Conservation (phyloP, 2,113 vertebrate species). For the Helogale parvula region DNA sequence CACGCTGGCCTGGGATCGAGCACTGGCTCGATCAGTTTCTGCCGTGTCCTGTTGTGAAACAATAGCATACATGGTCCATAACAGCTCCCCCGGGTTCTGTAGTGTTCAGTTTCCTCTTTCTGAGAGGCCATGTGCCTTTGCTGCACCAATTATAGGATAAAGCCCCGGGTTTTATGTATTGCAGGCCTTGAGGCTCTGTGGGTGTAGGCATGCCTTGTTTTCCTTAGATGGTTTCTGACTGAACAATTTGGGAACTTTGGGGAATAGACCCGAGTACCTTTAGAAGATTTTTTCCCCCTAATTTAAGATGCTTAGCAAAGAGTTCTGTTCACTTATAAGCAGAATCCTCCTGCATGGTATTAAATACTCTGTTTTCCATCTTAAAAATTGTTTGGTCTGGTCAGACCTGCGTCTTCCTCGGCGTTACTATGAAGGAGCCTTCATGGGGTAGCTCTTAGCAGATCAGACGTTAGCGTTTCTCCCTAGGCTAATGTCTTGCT, state of each 20-base stretch:
- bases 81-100: not conserved
- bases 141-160: constrained; percentile 8
- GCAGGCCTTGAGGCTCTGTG: not conserved
- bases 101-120: not conserved
- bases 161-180: constrained; percentile 38
- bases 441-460: not conserved
- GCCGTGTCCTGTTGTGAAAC: not conserved
- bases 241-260: not conserved
- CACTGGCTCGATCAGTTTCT: not conserved
- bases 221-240: constrained; percentile 33
- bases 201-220: not conserved
- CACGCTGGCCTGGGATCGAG: constrained; percentile 17
- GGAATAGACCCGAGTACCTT: not conserved
- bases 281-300: not conserved
- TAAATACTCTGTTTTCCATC: not conserved
- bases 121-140: constrained; percentile 38
- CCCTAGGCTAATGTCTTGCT: not conserved
- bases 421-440: not conserved
- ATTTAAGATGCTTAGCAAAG: not conserved
- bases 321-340: not conserved
- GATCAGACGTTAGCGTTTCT: not conserved
- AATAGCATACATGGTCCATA: not conserved
- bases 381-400: not conserved
- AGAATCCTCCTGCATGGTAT: not conserved
- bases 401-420: not conserved